Evolutionary conservation across 1,140 invertebrate species (phyloP), one percentile per base, ranked within the genome.

Genomic region (Drosophila watanabei): DNA sequence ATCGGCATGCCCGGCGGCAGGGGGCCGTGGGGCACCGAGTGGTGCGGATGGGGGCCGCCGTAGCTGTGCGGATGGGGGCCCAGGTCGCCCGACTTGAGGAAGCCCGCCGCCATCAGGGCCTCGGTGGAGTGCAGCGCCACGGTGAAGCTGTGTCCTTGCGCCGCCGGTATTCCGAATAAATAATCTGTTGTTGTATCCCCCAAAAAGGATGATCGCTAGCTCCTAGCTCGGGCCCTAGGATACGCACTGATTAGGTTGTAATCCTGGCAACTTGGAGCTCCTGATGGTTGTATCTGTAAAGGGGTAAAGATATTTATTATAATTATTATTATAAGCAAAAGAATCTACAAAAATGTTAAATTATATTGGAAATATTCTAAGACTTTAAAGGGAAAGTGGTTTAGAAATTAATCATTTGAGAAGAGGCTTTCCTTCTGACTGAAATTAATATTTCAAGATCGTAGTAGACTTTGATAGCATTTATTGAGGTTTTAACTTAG

Each of bases 121-220:
- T 93, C 93, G 51, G 92, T 93, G 75, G 93, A 93, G 41, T 93
- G 92, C 46, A 93, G 90, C 81, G 93, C 92, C 93, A 93, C 92
- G 73, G 85, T 92, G 90, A 92, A 71, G 80, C 79, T 77, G 68
- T 90, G 79, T 57, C 46, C 66, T 57, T 73, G 45, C 61, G 70
- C 70, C 68, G 46, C 37, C 56, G 46, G 70, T 68, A 68, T 37
- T 64, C 62, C 45, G 33, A 51, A 52, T 63, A 18, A 63, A 56
- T 56, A n/a, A n/a, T n/a, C n/a, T n/a, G n/a, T n/a, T n/a, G n/a
- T n/a, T n/a, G 43, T 54, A 35, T 54, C 32, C 48, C 48, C 48
- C n/a, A n/a, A 32, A 11, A 35, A n/a, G 18, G 39, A 49, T 49
- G 30, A 45, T 28, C 20, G 18, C 14, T 35, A 56, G 52, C 13